Evolutionary conservation across 2,797 vertebrate genomes (phyloP).

Genomic region (Echiichthys vipera): DNA sequence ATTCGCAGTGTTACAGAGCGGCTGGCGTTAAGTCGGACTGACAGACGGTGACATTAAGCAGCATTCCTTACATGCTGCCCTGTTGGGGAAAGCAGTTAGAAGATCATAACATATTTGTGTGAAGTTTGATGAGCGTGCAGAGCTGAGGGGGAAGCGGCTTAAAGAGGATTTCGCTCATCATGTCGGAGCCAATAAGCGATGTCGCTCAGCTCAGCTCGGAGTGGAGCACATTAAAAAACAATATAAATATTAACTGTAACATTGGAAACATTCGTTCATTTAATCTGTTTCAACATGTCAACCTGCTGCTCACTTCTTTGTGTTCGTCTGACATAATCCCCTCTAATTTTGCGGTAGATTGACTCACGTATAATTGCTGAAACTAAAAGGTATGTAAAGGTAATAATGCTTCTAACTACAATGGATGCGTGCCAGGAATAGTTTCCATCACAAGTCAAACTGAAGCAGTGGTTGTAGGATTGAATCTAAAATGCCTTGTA

Average conservation of each 20-base stretch:
- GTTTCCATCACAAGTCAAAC: neutral
- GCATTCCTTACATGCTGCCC: conserved; percentile 64
- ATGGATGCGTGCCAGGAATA: conserved; percentile 26
- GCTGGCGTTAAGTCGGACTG: conserved; percentile 48
- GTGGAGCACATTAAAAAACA: conserved; percentile 1
- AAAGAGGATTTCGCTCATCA: conserved; percentile 43
- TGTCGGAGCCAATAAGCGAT: conserved; percentile 41
- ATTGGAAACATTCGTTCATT: conserved; percentile 20
- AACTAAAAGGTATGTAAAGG: conserved; percentile 34
- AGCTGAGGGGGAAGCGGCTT: conserved; percentile 39
- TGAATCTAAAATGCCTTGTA: too few relatives aligned
- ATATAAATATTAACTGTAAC: neutral
- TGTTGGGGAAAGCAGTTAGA: conserved; percentile 51
- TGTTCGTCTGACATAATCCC: conserved; percentile 9
- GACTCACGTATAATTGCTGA: conserved; percentile 13
- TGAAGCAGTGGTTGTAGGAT: neutral
- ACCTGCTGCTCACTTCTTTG: conserved; percentile 8
- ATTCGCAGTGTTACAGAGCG: conserved; percentile 23
- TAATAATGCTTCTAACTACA: conserved; percentile 26
- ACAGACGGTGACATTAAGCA: conserved; percentile 63
- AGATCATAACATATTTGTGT: conserved; percentile 67
- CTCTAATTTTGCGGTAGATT: conserved; percentile 28
- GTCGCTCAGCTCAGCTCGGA: conserved; percentile 18
- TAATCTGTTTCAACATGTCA: conserved; percentile 35
- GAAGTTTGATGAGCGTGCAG: conserved; percentile 58